Evolutionary conservation across 2,113 vertebrate genomes (phyloP), one percentile per base, ranked within the genome.

Genomic region (Pipra filicauda): DNA sequence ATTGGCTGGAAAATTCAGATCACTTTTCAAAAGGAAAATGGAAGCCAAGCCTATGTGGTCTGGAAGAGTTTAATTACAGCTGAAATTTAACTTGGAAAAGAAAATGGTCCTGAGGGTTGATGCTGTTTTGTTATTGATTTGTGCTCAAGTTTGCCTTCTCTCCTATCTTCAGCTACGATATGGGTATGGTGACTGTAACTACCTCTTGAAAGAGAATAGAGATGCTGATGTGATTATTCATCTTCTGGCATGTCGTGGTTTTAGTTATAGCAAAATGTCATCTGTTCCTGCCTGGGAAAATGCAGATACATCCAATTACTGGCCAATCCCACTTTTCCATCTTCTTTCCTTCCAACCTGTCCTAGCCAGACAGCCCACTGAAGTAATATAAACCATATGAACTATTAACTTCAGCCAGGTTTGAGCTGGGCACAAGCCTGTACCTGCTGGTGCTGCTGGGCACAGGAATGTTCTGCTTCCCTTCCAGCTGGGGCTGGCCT

Each of bases 51-150:
- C 11, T 69, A 39, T 76, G 89, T 20, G 8, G 66, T 66, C 84
- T 94, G 79, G 65, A 85, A 92, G 76, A 72, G 48, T 84, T 83
- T 93, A 95, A 95, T 91, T 94, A 91, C 4, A 8, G 64, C 22
- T 94, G 88, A 94, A 95, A 95, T 96, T 93, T 95, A 90, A 84
- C 90, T 94, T 95, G 92, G 88, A 87, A 91, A 81, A 91, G 31
- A 78, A 93, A 93, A 83, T 21, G 9, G 48, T 77, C 65, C 79
- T 79, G 78, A 91, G 76, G 82, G 39, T 49, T 76, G 67, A 39
- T 43, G 35, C n/a, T 33, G 16, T 57, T 93, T 83, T 86, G 81
- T 65, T 91, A 90, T 4, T 86, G 55, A 79, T 58, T 90, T 88
- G 33, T 67, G 14, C 28, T 90, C 48, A 88, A 77, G 55, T 55